These are phyloP conservation scores for Drosophila insularis DNA, from an alignment of 1,140 invertebrate species.

Conservation along the genomic window DNA sequence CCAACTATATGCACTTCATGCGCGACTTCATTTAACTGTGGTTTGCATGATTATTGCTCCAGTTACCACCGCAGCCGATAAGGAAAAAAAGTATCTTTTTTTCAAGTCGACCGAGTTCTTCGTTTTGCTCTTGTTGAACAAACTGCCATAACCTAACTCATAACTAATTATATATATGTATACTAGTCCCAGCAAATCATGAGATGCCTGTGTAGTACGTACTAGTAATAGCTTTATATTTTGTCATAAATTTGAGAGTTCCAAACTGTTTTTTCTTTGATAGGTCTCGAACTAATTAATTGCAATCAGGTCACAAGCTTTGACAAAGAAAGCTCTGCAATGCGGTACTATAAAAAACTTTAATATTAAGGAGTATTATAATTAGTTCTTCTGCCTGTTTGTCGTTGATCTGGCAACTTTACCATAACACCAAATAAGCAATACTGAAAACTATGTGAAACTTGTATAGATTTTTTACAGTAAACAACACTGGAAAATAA, in stretches of 20 bases:
- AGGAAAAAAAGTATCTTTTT: slow-evolving; percentile 36
- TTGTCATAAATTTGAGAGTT: not conserved
- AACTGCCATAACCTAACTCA: slow-evolving; percentile 34
- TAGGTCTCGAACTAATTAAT: not conserved
- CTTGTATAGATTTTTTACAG: too few species aligned
- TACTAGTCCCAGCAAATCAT: not conserved
- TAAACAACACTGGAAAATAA: too few species aligned
- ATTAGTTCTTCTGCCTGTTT: too few species aligned
- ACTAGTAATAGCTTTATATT: not conserved
- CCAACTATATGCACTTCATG: slow-evolving; percentile 49
- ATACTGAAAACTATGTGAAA: too few species aligned
- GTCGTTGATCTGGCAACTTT: too few species aligned
- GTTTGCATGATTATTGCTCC: slow-evolving; percentile 77
- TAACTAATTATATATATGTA: not conserved
- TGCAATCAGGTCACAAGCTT: not conserved
- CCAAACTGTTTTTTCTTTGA: not conserved
- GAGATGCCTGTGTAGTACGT: not conserved
- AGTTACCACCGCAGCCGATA: slow-evolving; percentile 58
- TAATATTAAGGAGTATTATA: too few species aligned
- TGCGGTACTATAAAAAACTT: too few species aligned
- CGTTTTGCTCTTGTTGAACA: slow-evolving; percentile 39
- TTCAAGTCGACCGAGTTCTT: slow-evolving; percentile 28
- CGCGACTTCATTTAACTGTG: slow-evolving; percentile 75
- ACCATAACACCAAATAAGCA: too few species aligned
- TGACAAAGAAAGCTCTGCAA: too few species aligned